Conservation (phyloP, 2,113 vertebrate species). For the Paramormyrops kingsleyae region DNA sequence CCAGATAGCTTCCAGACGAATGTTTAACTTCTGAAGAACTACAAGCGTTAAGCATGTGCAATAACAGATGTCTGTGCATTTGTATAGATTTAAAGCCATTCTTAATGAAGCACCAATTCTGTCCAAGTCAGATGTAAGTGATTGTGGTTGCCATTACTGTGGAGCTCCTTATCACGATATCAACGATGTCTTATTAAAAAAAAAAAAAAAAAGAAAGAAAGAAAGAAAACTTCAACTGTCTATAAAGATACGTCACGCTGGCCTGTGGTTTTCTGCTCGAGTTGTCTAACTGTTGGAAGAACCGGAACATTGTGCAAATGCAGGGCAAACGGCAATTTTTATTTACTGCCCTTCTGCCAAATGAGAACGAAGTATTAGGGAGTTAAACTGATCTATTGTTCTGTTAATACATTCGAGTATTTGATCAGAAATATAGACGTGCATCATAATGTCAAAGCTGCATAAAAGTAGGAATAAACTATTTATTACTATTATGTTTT, state of each 20-base stretch:
- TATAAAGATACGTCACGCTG: neutral
- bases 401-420: neutral
- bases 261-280: neutral
- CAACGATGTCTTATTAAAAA: neutral
- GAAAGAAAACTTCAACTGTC: neutral
- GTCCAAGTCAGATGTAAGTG: neutral
- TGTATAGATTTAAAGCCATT: neutral
- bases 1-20: neutral
- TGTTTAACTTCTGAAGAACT: neutral
- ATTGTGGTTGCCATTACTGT: neutral
- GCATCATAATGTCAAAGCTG: neutral
- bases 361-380: neutral
- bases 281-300: neutral
- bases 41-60: neutral
- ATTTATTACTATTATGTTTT: neutral
- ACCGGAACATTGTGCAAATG: neutral
- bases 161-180: neutral
- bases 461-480: neutral
- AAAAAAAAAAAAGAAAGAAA: neutral
- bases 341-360: neutral
- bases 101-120: neutral
- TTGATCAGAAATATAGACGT: neutral
- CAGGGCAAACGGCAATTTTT: neutral
- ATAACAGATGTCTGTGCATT: neutral
- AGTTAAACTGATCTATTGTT: neutral